These are phyloP conservation scores for Podocnemis expansa DNA, from an alignment of 2,113 vertebrate genomes.

Conservation along the genomic window DNA sequence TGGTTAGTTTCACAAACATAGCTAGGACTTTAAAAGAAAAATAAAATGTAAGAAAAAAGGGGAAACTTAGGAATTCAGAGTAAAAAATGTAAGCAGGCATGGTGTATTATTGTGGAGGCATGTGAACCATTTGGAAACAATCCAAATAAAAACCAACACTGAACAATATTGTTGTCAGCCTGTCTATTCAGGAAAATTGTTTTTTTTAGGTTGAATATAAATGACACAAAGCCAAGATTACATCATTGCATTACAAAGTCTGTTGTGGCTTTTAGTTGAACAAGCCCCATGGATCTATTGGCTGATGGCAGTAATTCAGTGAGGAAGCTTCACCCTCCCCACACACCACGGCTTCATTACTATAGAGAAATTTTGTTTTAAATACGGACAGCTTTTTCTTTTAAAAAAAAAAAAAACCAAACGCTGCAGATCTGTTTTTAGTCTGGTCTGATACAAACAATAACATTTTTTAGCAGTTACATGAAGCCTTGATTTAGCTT, in stretches of 20 bases:
- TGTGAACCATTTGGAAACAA: constrained; percentile 88
- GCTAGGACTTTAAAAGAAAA: constrained; percentile 80
- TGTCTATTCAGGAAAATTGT: constrained; percentile 86
- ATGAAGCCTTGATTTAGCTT: constrained; percentile 65
- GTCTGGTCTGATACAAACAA: constrained; percentile 58
- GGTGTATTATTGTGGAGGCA: constrained; percentile 84
- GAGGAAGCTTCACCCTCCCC: constrained; percentile 73
- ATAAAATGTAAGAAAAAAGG: constrained; percentile 73
- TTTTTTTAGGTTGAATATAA: constrained; percentile 85
- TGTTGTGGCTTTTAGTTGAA: constrained; percentile 85
- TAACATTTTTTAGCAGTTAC: constrained; percentile 34
- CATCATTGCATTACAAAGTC: constrained; percentile 89
- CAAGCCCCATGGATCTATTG: constrained; percentile 78
- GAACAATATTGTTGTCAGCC: constrained; percentile 90
- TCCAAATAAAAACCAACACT: constrained; percentile 88
- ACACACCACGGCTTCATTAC: constrained; percentile 11
- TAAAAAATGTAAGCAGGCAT: constrained; percentile 70
- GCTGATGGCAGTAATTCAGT: constrained; percentile 77
- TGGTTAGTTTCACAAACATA: constrained; percentile 86
- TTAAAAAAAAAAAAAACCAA: neutral
- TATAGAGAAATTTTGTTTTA: constrained; percentile 59
- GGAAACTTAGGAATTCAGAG: constrained; percentile 77
- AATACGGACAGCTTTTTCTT: constrained; percentile 19
- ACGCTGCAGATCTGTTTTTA: constrained; percentile 34
- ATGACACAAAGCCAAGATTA: constrained; percentile 91